These are phyloP conservation scores for Sylvia atricapilla DNA, from an alignment of 2,113 vertebrate species.

Conservation along the genomic window DNA sequence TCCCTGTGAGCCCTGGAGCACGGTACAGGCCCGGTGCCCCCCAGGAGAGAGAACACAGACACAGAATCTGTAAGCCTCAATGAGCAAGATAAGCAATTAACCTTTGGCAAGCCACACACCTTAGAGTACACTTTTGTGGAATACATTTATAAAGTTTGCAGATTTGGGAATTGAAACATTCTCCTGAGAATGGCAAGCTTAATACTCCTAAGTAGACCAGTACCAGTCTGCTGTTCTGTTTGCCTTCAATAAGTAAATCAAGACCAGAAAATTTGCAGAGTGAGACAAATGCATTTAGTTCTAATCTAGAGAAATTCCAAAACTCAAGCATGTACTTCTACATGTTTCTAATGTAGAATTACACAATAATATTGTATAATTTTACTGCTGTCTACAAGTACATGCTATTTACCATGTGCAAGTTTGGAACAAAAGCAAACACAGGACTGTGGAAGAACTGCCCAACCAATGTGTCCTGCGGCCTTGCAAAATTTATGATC, in stretches of 20 bases:
- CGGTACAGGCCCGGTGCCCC: background rate
- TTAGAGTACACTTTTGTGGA: conserved; percentile 65
- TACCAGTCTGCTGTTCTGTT: background rate
- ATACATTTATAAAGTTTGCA: background rate
- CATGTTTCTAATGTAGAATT: background rate
- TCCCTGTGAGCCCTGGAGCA: background rate
- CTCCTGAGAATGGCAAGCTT: background rate
- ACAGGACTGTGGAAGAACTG: background rate
- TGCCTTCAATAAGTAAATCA: background rate
- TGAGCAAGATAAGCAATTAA: conserved; percentile 21
- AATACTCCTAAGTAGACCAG: background rate
- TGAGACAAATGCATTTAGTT: background rate
- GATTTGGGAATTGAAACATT: conserved; percentile 20
- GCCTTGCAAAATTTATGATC: background rate
- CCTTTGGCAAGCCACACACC: conserved; percentile 58
- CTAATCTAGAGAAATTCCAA: background rate
- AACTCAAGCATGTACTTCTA: background rate
- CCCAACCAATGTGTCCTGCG: background rate
- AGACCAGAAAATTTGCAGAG: background rate
- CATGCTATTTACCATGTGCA: background rate
- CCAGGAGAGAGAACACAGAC: background rate
- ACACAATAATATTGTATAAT: background rate
- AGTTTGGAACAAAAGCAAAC: background rate
- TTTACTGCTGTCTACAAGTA: background rate
- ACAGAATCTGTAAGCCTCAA: background rate